Conservation (phyloP, 1,140 invertebrate species). For the Hycleus phaleratus region DNA sequence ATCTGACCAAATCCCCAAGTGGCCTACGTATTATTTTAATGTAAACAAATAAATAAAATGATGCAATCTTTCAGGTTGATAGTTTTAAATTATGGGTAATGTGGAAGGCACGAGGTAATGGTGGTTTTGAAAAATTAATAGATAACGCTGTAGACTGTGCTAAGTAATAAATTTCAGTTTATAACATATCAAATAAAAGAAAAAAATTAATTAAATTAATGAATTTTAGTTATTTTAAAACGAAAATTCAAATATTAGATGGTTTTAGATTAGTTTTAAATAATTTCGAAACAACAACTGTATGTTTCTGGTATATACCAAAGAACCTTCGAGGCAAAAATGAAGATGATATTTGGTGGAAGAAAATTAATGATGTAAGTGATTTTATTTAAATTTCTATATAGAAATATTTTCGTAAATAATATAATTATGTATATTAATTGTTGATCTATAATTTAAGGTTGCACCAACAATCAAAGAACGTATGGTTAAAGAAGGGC, state of each 20-base stretch:
- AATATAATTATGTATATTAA: background rate
- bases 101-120: conserved; percentile 72
- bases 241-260: conserved; percentile 9
- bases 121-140: conserved; percentile 48
- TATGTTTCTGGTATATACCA: conserved; percentile 93
- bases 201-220: background rate
- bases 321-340: conserved; percentile 53
- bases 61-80: conserved; percentile 56
- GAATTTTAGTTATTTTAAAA: conserved; percentile 16
- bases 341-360: conserved; percentile 62
- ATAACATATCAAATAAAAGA: background rate
- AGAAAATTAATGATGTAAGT: conserved; percentile 53
- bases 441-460: conserved; percentile 41
- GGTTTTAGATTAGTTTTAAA: conserved; percentile 39
- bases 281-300: conserved; percentile 66
- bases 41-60: background rate
- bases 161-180: conserved; percentile 29
- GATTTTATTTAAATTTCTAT: background rate
- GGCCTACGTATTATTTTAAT: no score
- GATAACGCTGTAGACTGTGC: conserved; percentile 58
- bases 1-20: no score
- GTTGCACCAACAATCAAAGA: conserved; percentile 81
- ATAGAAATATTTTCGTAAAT: no score
- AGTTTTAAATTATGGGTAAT: conserved; percentile 90
- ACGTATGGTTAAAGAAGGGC: conserved; percentile 64